Percentiles rank a stretch among this genome's conserved stretches.
Evolutionary conservation across 1,140 invertebrate species (phyloP).

Genomic region (Drosophila nasuta): DNA sequence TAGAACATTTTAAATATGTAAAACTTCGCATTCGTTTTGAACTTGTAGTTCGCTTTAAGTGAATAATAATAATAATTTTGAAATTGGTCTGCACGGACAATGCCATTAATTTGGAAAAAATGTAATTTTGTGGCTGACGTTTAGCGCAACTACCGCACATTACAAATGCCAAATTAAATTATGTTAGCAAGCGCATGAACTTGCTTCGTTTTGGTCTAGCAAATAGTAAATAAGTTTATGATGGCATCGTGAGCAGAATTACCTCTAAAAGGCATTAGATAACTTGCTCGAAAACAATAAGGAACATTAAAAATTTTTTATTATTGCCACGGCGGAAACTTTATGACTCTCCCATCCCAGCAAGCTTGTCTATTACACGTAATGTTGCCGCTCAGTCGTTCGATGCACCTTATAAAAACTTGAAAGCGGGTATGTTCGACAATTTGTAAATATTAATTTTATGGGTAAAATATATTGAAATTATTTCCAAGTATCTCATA

Average conservation of each 20-base stretch:
- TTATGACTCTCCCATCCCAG: slow-evolving; percentile 55
- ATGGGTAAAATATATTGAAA: background rate
- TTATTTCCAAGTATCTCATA: background rate
- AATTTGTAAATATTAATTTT: background rate
- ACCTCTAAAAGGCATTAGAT: slow-evolving; percentile 64
- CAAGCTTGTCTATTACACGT: slow-evolving; percentile 52
- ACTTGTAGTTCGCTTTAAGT: background rate
- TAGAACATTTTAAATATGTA: background rate
- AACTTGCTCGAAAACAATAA: slow-evolving; percentile 71
- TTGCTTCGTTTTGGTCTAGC: background rate
- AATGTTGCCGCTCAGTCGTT: slow-evolving; percentile 41
- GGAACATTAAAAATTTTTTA: slow-evolving; percentile 74
- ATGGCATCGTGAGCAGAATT: slow-evolving; percentile 47
- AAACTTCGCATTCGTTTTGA: background rate
- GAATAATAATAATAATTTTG: slow-evolving; percentile 8
- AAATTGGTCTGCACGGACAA: slow-evolving; percentile 35
- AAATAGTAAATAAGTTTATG: slow-evolving; percentile 50
- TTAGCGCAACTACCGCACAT: slow-evolving; percentile 35
- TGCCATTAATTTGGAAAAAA: slow-evolving; percentile 38
- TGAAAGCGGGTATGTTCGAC: background rate
- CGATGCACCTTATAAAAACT: background rate
- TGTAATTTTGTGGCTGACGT: slow-evolving; percentile 33
- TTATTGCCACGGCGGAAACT: slow-evolving; percentile 68
- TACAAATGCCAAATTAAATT: slow-evolving; percentile 49
- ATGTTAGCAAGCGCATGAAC: slow-evolving; percentile 11